Evolutionary conservation across 1,140 invertebrate species (phyloP).

Genomic region (Drosophila ercepeae): DNA sequence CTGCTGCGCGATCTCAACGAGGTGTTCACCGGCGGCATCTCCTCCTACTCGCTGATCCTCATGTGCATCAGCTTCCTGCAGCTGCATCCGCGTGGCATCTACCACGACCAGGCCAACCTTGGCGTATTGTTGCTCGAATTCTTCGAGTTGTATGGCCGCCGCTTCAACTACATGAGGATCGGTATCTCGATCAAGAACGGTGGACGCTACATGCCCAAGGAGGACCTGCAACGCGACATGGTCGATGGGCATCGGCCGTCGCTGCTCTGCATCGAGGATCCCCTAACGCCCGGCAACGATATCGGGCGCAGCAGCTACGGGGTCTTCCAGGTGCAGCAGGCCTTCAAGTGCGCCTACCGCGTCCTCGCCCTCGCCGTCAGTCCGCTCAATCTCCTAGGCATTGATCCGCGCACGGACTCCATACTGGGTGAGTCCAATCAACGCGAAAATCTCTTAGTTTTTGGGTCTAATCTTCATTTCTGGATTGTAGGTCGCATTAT

Average conservation of each 20-base stretch:
- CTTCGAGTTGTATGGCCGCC: constrained; percentile 97
- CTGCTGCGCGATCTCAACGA: constrained; percentile 98
- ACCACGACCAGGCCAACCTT: constrained; percentile 89
- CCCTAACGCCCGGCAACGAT: constrained; percentile 96
- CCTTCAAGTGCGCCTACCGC: constrained; percentile 97
- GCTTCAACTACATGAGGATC: constrained; percentile 98
- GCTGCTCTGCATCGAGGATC: constrained; percentile 98
- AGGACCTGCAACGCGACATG: constrained; percentile 96
- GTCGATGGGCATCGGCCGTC: constrained; percentile 96
- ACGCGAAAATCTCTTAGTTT: neutral
- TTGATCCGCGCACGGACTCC: constrained; percentile 84
- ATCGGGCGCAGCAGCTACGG: constrained; percentile 99
- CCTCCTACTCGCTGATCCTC: constrained; percentile 98
- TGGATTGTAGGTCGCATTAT: constrained; percentile 90
- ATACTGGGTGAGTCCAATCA: constrained; percentile 70
- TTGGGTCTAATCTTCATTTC: neutral
- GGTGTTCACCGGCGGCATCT: constrained; percentile 99
- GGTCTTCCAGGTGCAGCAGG: constrained; percentile 94
- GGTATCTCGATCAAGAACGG: constrained; percentile 97
- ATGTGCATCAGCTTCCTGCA: constrained; percentile 99
- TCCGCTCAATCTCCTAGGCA: constrained; percentile 86
- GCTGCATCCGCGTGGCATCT: constrained; percentile 86
- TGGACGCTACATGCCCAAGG: constrained; percentile 97
- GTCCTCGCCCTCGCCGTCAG: constrained; percentile 92
- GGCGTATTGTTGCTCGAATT: constrained; percentile 98